Evolutionary conservation across 2,113 vertebrate genomes (phyloP).

Genomic region (Symphodus melops): DNA sequence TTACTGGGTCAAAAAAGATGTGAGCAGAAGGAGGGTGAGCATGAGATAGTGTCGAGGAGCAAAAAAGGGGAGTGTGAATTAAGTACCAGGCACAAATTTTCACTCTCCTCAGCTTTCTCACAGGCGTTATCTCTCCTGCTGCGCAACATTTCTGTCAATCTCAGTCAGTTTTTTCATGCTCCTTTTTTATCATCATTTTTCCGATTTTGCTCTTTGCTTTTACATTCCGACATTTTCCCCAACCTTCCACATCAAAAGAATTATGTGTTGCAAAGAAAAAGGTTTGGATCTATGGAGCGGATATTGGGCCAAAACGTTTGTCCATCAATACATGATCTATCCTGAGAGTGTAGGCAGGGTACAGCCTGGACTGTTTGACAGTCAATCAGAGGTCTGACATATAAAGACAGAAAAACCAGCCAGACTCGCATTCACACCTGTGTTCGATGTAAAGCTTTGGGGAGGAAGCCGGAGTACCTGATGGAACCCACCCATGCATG

Average conservation of each 20-base stretch:
- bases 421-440: no score
- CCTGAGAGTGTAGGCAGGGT: no score
- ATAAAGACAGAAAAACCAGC: no score
- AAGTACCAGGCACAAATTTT: constrained; percentile 26
- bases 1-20: constrained; percentile 77
- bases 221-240: not conserved
- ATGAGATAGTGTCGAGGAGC: constrained; percentile 10
- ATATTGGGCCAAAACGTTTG: constrained; percentile 1
- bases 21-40: constrained; percentile 22
- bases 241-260: no score
- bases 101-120: not conserved
- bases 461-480: no score
- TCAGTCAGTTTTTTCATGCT: not conserved
- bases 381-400: no score
- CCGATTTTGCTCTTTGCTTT: not conserved
- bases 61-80: not conserved
- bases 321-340: not conserved
- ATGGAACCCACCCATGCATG: no score
- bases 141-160: constrained; percentile 2
- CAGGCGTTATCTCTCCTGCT: not conserved
- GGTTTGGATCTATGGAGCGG: constrained; percentile 3
- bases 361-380: no score
- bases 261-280: no score
- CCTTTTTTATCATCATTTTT: not conserved
- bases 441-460: no score